phyloP scores from a whole-genome alignment of 2,888 invertebrate species.

The Cryptus viduatorius region DNA sequence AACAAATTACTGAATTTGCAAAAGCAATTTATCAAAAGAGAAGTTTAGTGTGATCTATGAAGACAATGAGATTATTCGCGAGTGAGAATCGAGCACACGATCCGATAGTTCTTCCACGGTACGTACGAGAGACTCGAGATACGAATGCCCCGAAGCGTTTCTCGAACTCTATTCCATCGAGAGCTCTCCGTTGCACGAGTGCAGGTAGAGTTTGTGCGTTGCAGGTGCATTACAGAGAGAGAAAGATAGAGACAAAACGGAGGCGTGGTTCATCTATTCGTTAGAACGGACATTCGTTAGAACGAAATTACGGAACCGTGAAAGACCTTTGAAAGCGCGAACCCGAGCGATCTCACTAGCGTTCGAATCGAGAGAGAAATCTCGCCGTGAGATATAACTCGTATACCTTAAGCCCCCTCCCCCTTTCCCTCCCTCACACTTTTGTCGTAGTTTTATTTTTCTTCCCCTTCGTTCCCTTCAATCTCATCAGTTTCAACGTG shows the following conservation, averaged over 20 bases:
- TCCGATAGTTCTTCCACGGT: constrained; percentile 32
- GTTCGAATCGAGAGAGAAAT: constrained; percentile 60
- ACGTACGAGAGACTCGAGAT: constrained; percentile 29
- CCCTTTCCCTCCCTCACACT: not conserved
- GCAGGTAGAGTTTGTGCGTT: constrained; percentile 63
- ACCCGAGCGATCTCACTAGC: constrained; percentile 16
- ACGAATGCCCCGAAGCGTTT: constrained; percentile 56
- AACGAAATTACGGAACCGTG: constrained; percentile 68
- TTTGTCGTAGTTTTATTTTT: not conserved
- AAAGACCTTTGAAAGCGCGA: constrained; percentile 71
- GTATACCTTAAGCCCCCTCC: not conserved
- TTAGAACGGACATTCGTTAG: constrained; percentile 78
- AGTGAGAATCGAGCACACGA: constrained; percentile 38
- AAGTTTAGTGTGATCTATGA: constrained; percentile 24
- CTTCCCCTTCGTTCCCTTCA: constrained; percentile 32
- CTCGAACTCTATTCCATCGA: constrained; percentile 47
- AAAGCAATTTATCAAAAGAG: constrained; percentile 10
- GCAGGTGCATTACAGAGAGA: constrained; percentile 77
- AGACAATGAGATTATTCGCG: constrained; percentile 65
- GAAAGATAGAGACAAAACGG: constrained; percentile 65
- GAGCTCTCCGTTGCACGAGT: constrained; percentile 24
- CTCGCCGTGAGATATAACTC: constrained; percentile 59
- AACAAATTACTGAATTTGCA: not conserved
- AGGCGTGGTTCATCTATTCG: constrained; percentile 82
- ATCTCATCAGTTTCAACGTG: constrained; percentile 32